Evolutionary conservation across 2,113 vertebrate genomes (phyloP).

Genomic region (Benitochromis conjunctus): DNA sequence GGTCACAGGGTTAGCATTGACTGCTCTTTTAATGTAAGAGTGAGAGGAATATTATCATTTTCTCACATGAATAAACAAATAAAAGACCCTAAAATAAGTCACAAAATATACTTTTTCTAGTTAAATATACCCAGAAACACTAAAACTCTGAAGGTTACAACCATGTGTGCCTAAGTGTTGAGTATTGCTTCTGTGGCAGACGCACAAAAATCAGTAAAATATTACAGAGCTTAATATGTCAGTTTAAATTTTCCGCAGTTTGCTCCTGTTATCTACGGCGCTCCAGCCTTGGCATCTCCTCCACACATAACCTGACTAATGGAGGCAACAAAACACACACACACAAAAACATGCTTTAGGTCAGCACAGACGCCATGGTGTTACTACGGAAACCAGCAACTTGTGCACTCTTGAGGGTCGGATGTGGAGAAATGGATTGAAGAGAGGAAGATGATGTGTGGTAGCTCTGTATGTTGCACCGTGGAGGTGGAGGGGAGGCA

Average conservation of each 20-base stretch:
- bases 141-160: neutral
- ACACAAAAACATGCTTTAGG: neutral
- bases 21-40: neutral
- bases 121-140: neutral
- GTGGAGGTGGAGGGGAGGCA: neutral
- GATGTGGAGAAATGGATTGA: neutral
- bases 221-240: neutral
- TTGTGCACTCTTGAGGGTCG: neutral
- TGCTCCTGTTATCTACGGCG: neutral
- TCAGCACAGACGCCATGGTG: neutral
- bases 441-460: neutral
- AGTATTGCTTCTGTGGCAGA: neutral
- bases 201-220: neutral
- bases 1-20: neutral
- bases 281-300: neutral
- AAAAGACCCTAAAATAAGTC: neutral
- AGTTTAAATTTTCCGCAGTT: neutral
- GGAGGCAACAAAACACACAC: neutral
- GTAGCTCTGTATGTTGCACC: neutral
- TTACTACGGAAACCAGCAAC: constrained; percentile 42
- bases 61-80: neutral
- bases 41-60: neutral
- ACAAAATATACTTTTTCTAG: neutral
- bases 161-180: neutral
- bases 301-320: neutral